These are phyloP conservation scores for Paracanthobrama guichenoti DNA, from an alignment of 2,113 vertebrate species.

Conservation along the genomic window DNA sequence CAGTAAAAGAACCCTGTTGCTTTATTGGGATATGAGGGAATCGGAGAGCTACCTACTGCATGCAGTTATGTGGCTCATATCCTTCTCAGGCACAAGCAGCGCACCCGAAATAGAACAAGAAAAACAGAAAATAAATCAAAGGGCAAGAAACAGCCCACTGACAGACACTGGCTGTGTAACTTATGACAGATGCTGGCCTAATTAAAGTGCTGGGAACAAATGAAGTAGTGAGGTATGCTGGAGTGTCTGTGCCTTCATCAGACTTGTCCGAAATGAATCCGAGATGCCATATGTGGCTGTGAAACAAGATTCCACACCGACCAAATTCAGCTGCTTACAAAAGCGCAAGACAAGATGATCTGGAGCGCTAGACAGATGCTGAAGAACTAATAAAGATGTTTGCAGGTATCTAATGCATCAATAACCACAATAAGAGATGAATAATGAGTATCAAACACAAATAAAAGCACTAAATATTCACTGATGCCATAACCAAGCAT, in stretches of 20 bases:
- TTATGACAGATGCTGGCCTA: slow-evolving; percentile 2
- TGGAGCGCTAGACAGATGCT: neutral
- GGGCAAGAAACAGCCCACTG: slow-evolving; percentile 23
- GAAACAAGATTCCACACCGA: slow-evolving; percentile 5
- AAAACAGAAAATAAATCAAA: slow-evolving; percentile 67
- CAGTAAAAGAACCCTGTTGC: slow-evolving; percentile 74
- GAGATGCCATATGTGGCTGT: neutral
- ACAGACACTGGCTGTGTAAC: slow-evolving; percentile 30
- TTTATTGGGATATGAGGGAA: slow-evolving; percentile 75
- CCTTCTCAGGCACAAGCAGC: slow-evolving; percentile 44
- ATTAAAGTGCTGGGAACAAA: slow-evolving; percentile 19
- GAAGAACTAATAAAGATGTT: neutral
- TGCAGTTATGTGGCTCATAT: slow-evolving; percentile 60
- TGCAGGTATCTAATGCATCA: neutral
- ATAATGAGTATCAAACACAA: neutral
- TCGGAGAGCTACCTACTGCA: slow-evolving; percentile 70
- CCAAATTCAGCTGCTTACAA: slow-evolving; percentile 4
- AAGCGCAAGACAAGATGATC: neutral
- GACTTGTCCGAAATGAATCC: neutral
- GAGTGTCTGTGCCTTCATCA: neutral
- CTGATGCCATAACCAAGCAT: neutral
- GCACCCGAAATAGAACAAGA: slow-evolving; percentile 60
- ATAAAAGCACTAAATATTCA: neutral
- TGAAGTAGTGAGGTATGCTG: neutral
- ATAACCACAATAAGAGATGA: neutral